Conservation (phyloP, 2,113 vertebrate species). For the Suncus etruscus region DNA sequence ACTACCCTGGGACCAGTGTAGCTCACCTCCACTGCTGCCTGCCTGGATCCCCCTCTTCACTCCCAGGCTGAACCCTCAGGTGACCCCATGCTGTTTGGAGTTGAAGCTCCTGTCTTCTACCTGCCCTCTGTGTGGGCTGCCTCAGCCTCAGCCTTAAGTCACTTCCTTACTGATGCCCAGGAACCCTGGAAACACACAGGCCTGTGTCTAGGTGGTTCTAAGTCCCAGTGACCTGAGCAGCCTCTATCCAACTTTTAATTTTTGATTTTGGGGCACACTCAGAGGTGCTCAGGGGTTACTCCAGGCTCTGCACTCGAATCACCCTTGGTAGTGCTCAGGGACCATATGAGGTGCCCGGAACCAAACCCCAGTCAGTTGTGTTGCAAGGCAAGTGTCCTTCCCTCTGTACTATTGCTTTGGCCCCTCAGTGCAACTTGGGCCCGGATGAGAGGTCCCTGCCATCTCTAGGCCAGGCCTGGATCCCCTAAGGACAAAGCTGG, state of each 20-base stretch:
- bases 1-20: neutral
- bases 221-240: slow-evolving; percentile 33
- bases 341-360: too few relatives aligned
- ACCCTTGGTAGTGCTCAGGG: too few relatives aligned
- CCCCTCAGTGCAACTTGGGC: too few relatives aligned
- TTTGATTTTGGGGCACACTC: too few relatives aligned
- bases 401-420: too few relatives aligned
- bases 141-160: neutral
- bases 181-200: neutral
- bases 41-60: neutral
- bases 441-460: neutral
- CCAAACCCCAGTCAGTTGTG: too few relatives aligned
- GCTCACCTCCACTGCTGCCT: neutral
- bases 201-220: neutral
- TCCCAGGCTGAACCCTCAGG: neutral
- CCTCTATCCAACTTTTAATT: neutral
- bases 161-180: neutral
- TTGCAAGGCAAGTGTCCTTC: too few relatives aligned
- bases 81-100: neutral
- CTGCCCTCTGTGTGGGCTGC: neutral
- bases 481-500: slow-evolving; percentile 35
- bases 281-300: too few relatives aligned
- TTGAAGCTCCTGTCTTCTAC: neutral
- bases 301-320: too few relatives aligned
- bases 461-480: neutral